Percentiles rank a stretch among this genome's conserved stretches.
phyloP scores from a whole-genome alignment of 1,140 invertebrate species.

The Procambarus virginalis region DNA sequence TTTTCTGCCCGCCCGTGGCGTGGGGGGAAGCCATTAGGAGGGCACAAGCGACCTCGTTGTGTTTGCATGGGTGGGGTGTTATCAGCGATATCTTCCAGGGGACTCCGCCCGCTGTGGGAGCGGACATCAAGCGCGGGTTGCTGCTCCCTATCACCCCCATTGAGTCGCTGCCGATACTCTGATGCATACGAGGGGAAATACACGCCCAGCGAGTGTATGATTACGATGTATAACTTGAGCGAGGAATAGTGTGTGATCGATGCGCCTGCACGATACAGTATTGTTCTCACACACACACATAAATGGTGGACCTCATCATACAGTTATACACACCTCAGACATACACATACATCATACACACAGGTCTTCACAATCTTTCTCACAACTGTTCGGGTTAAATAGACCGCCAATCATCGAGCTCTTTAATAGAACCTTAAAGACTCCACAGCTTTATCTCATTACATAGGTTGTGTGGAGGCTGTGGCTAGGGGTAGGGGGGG shows the following conservation, averaged over 20 bases:
- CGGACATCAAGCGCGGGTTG: too few relatives aligned
- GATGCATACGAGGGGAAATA: slow-evolving; percentile 28
- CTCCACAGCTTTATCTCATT: neutral
- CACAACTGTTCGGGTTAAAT: too few relatives aligned
- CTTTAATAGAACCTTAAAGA: too few relatives aligned
- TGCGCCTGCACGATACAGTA: too few relatives aligned
- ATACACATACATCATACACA: neutral
- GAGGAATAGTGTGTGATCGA: neutral
- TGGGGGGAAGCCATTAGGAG: slow-evolving; percentile 29
- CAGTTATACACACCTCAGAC: neutral
- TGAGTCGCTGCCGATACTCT: slow-evolving; percentile 46
- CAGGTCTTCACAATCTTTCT: too few relatives aligned
- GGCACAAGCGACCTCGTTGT: slow-evolving; percentile 5
- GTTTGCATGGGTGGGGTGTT: slow-evolving; percentile 3
- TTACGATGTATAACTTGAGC: neutral
- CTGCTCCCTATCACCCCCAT: neutral
- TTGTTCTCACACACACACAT: too few relatives aligned
- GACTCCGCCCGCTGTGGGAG: too few relatives aligned
- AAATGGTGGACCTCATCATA: neutral
- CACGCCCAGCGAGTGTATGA: slow-evolving; percentile 2
- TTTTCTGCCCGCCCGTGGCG: neutral
- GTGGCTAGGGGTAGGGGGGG: neutral
- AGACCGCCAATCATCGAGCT: too few relatives aligned
- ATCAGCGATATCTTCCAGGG: too few relatives aligned
- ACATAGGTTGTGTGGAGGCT: neutral